Percentiles rank a stretch among this genome's conserved stretches.
Evolutionary conservation across 2,888 invertebrate species (phyloP).

Genomic region (Scaptomyza polygonia): DNA sequence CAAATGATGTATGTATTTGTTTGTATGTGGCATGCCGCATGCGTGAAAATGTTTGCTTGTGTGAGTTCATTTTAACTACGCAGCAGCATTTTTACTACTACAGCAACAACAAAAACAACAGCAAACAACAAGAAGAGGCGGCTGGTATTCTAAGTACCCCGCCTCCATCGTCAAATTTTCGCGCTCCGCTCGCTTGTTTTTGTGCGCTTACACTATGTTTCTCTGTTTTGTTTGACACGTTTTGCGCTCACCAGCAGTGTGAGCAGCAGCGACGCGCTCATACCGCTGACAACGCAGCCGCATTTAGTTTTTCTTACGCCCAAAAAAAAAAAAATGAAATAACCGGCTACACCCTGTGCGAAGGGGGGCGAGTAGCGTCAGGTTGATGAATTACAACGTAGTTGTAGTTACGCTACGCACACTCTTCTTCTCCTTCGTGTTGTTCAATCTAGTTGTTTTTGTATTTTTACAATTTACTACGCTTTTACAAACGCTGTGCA

Average conservation of each 20-base stretch:
- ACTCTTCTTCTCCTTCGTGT: constrained; percentile 10
- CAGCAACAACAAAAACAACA: constrained; percentile 47
- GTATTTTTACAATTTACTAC: constrained; percentile 58
- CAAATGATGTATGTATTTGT: constrained; percentile 24
- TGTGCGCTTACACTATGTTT: constrained; percentile 26
- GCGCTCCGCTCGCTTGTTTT: constrained; percentile 1
- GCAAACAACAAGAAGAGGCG: constrained; percentile 25
- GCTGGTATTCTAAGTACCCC: constrained; percentile 31
- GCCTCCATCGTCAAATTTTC: constrained; percentile 22
- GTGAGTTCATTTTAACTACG: constrained; percentile 65
- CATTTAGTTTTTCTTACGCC: constrained; percentile 59
- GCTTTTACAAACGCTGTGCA: constrained; percentile 53
- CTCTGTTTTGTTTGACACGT: constrained; percentile 54
- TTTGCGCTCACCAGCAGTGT: constrained; percentile 36
- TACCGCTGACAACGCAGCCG: constrained; percentile 66
- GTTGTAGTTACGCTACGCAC: constrained; percentile 53
- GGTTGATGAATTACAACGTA: constrained; percentile 72
- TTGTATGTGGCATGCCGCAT: constrained; percentile 2
- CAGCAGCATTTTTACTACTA: constrained; percentile 66
- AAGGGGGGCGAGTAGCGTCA: constrained; percentile 19
- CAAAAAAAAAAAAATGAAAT: constrained; percentile 12
- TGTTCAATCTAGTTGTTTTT: neutral
- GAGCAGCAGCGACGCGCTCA: constrained; percentile 19
- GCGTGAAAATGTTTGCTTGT: constrained; percentile 12
- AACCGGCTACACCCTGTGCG: constrained; percentile 40